A percentile compares a stretch with the other conserved stretches of the same genome.
Evolutionary conservation across 2,113 vertebrate genomes (phyloP).

Genomic region (Porphyrio hochstetteri): DNA sequence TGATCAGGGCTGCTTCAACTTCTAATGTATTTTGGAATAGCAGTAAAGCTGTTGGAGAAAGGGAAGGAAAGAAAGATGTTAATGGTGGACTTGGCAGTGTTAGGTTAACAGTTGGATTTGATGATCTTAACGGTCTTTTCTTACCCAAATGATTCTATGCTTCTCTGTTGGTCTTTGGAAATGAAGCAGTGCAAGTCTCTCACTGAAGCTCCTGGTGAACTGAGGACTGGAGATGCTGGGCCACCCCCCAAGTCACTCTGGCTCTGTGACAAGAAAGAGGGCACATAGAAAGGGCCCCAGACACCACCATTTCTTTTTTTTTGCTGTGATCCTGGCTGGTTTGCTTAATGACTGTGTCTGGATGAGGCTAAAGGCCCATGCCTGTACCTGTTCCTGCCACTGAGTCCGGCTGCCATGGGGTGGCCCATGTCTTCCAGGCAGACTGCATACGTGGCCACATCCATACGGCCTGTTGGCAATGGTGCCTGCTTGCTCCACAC

Average conservation of each 20-base stretch:
- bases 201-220: not conserved
- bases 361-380: not conserved
- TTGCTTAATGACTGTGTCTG: not conserved
- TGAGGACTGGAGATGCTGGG: not conserved
- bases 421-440: not conserved
- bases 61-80: not conserved
- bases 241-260: not conserved
- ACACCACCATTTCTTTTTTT: rapidly evolving
- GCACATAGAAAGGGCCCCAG: rapidly evolving
- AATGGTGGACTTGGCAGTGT: too few species aligned
- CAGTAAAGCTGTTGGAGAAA: not conserved
- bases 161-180: not conserved
- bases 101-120: too few species aligned
- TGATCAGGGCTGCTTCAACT: not conserved
- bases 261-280: rapidly evolving
- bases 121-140: too few species aligned
- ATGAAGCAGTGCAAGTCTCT: not conserved
- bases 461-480: not conserved
- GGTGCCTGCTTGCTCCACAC: not conserved
- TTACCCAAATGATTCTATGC: too few species aligned
- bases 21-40: not conserved
- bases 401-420: not conserved
- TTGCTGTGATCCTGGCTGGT: not conserved
- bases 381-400: not conserved
- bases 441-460: not conserved